Base-by-base conservation (phyloP, 1,140 invertebrate genomes). In the Plectus sambesii region DNA sequence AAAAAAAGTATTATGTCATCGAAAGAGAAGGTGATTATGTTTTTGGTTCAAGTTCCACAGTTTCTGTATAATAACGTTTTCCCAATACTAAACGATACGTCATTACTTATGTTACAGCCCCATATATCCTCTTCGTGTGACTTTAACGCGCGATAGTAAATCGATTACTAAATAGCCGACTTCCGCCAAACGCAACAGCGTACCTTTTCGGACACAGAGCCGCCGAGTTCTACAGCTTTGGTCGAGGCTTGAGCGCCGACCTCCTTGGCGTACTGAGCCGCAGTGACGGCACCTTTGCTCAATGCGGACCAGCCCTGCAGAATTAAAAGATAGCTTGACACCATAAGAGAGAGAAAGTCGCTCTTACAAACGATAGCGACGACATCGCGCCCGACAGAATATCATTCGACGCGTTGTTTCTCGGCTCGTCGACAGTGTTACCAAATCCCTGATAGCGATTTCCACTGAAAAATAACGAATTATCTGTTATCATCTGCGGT, bases 401-500 rank as follows among this genome's bases (percentile, higher is more conserved):
- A 47, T 66, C 63, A 46, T 53, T 35, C 12, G n/a, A n/a, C n/a
- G 49, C 19, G 22, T 49, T 38, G 8, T 15, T 42, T 29, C 20
- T 46, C 54, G 61, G 51, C 5, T 33, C 38, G 47, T 58, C 56
- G 17, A 49, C 44, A 0, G 63, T 66, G 43, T 66, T 66, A 26
- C 63, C 63, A 45, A 66, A 66, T 15, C 63, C 63, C 29, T 61
- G 51, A 43, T 68, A 66, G 20, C 63, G 60, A 19, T 49, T 54
- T 22, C 56, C 50, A 5, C 58, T 56, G 23, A 12, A n/a, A n/a
- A n/a, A n/a, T n/a, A n/a, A n/a, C n/a, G n/a, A n/a, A n/a, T n/a
- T n/a, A n/a, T n/a, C n/a, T n/a, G n/a, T n/a, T n/a, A n/a, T n/a
- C n/a, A n/a, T n/a, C n/a, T n/a, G n/a, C n/a, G n/a, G n/a, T n/a